Percentiles rank a stretch among this genome's conserved stretches.
phyloP scores from a whole-genome alignment of 1,140 invertebrate genomes.

The Aradophagus sp. region DNA sequence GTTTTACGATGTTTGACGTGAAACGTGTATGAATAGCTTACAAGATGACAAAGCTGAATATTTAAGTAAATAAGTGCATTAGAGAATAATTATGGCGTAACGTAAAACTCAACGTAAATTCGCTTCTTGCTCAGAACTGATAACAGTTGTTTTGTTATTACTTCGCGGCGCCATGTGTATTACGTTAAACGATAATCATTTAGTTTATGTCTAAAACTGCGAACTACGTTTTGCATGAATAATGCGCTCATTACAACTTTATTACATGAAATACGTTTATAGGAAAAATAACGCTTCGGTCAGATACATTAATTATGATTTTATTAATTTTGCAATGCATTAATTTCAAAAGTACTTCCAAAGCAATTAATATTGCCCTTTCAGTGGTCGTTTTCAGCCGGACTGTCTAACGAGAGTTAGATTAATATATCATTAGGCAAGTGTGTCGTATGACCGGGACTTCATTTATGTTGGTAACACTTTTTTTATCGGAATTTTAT shows the following conservation, averaged over 20 bases:
- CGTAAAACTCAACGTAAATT: conserved; percentile 16
- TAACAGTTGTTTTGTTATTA: conserved; percentile 35
- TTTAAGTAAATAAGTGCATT: conserved; percentile 3
- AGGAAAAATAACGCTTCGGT: conserved; percentile 15
- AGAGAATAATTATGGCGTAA: conserved; percentile 5
- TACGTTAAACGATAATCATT: conserved; percentile 36
- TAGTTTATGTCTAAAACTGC: conserved; percentile 32
- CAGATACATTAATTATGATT: conserved; percentile 31
- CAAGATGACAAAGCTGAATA: too few relatives aligned
- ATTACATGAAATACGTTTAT: conserved; percentile 25
- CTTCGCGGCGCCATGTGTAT: conserved; percentile 12
- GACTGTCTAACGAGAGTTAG: conserved; percentile 11
- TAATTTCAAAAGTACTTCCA: conserved; percentile 29
- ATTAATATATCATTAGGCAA: conserved; percentile 24
- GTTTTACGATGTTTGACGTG: too few relatives aligned
- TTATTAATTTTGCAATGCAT: conserved; percentile 28
- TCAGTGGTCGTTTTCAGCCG: conserved; percentile 11
- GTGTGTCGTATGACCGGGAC: too few relatives aligned
- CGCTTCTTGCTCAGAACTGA: conserved; percentile 23
- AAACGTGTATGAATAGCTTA: too few relatives aligned
- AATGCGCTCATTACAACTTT: conserved; percentile 33
- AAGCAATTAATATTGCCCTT: conserved; percentile 44
- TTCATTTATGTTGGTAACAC: too few relatives aligned
- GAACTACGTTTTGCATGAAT: conserved; percentile 36
- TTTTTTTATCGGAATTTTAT: too few relatives aligned